phyloP scores from a whole-genome alignment of 2,888 invertebrate species.

The Acronicta aceris region DNA sequence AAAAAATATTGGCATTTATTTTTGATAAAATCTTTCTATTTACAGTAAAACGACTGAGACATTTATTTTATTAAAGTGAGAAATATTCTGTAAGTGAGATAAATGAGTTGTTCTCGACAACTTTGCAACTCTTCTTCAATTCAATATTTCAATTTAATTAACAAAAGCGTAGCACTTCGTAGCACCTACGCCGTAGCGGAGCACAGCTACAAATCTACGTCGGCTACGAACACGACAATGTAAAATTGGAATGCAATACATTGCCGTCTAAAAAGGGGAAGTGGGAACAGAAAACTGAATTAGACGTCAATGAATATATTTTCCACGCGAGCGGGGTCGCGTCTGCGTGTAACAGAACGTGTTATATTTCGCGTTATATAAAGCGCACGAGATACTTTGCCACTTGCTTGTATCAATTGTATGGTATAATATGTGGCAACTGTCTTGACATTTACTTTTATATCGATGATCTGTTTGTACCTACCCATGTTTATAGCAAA shows the following conservation, averaged over 20 bases:
- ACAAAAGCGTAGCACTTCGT: constrained; percentile 17
- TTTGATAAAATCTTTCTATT: not conserved
- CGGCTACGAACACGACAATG: constrained; percentile 16
- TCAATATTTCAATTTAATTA: not conserved
- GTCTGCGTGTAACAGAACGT: constrained; percentile 42
- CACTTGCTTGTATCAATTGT: not conserved
- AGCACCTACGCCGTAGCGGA: constrained; percentile 47
- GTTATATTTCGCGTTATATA: constrained; percentile 21
- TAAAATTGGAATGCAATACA: constrained; percentile 33
- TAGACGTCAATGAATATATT: constrained; percentile 69
- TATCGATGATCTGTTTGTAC: too few relatives aligned
- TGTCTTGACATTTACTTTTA: too few relatives aligned
- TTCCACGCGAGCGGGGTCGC: constrained; percentile 55
- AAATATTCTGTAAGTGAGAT: not conserved
- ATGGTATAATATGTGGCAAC: too few relatives aligned
- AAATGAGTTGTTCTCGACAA: not conserved
- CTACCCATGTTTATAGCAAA: too few relatives aligned
- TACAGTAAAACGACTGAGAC: not conserved
- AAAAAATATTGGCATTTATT: too few relatives aligned
- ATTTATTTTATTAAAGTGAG: not conserved
- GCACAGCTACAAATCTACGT: constrained; percentile 13
- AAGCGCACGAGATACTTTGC: constrained; percentile 6
- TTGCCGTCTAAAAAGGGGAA: constrained; percentile 23
- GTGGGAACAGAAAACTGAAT: constrained; percentile 58
- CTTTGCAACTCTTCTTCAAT: not conserved